Evolutionary conservation across 2,888 invertebrate species (phyloP).

Genomic region (Apotomis capreana): DNA sequence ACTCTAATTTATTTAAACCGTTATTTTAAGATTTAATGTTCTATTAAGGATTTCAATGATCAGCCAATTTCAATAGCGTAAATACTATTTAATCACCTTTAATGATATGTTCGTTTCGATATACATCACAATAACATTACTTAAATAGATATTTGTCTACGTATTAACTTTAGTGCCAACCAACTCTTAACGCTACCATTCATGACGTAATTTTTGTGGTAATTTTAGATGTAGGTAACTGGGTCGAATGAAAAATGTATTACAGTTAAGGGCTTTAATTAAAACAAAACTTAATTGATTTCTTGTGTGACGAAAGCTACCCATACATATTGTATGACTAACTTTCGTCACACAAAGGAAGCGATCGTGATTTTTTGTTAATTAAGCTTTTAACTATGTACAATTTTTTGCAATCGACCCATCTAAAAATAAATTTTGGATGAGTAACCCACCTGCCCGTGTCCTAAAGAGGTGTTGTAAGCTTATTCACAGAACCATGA

Average conservation of each 20-base stretch:
- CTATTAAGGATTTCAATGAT: conserved; percentile 46
- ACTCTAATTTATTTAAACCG: conserved; percentile 6
- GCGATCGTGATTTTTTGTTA: no score
- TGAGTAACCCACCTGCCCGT: conserved; percentile 3
- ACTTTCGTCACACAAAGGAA: no score
- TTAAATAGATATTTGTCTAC: conserved; percentile 51
- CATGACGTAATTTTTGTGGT: conserved; percentile 6
- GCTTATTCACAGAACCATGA: no score
- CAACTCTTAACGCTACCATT: conserved; percentile 34
- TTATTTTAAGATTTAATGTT: conserved; percentile 17
- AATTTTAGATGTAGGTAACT: background rate
- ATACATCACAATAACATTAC: conserved; percentile 65
- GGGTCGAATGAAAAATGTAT: no score
- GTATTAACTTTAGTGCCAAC: conserved; percentile 36
- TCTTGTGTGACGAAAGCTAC: no score
- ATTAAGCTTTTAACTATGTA: no score
- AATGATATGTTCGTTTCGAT: conserved; percentile 71
- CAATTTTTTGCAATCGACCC: no score
- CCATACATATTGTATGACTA: no score
- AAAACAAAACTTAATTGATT: no score
- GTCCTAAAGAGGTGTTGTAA: background rate
- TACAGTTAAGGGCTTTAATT: no score
- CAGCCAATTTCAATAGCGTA: conserved; percentile 56
- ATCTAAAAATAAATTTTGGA: no score
- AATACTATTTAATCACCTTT: conserved; percentile 62